Evolutionary conservation across 92 coral and sea anemone species (phyloP), one percentile per base, ranked within the genome.

Genomic region (Heliopora coerulea): DNA sequence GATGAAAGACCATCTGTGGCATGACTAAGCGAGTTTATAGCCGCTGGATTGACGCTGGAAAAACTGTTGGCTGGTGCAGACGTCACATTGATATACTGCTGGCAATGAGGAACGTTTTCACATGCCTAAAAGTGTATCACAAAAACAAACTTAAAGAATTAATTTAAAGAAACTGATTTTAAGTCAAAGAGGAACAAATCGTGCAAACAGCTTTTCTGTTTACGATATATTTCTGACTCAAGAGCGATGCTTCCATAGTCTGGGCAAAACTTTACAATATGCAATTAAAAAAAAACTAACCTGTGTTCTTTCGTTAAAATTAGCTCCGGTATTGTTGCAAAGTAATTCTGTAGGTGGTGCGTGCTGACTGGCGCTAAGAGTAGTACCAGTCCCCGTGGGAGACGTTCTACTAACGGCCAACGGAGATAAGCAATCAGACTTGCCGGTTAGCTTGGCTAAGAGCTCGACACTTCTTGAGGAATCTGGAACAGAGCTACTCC

Each of bases 11-110:
- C 75, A 27, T 68, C 75, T 52, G 40, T 70, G 63, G 39, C 54
- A 31, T 70, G 62, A 70, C 74, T 49, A 1, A 67, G 46, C 41
- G 58, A 63, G 70, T 40, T 63, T 63, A 67, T 70, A 52, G 39
- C 77, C 20, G 77, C 48, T 70, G 77, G 77, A 70, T 54, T 31
- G 64, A 70, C 57, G 59, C 59, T 44, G 40, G 74, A 67, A n/a
- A 44, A 67, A 49, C 63, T 70, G 77, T 54, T 70, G 20, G 63
- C 62, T 34, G 77, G 25, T 17, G 61, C 15, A 56, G 30, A 23
- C 49, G 77, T 70, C 21, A 54, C 63, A 54, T 25, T 44, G 56
- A 44, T 25, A 27, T 52, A 54, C 77, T 49, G 59, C 14, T 14
- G 28, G 44, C 75, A 48, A 0, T 68, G 72, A n/a, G 56, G 9